Percentiles rank a stretch among this genome's conserved stretches.
phyloP scores from a whole-genome alignment of 2,888 invertebrate species.

The Rhabditoides inermis region DNA sequence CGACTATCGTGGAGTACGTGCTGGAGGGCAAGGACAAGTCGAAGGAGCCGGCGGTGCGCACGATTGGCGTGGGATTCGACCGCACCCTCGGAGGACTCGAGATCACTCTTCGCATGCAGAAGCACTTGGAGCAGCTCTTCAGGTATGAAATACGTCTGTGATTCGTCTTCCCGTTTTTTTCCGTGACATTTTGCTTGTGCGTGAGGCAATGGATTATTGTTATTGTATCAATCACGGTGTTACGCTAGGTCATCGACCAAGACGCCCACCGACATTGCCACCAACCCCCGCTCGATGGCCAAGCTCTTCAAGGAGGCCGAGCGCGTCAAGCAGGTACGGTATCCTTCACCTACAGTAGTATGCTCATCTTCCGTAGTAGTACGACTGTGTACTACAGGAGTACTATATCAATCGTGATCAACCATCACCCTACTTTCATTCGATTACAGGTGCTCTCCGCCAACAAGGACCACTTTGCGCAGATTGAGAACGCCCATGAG shows the following conservation, averaged over 20 bases:
- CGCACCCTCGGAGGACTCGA: slow-evolving; percentile 87
- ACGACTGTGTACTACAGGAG: no score
- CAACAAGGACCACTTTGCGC: slow-evolving; percentile 83
- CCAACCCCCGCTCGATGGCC: slow-evolving; percentile 77
- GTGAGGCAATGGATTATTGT: no score
- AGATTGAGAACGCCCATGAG: slow-evolving; percentile 84
- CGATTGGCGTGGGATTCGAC: slow-evolving; percentile 73
- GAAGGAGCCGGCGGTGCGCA: slow-evolving; percentile 29
- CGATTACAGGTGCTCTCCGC: slow-evolving; percentile 75
- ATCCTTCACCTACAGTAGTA: background rate
- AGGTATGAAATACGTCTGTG: background rate
- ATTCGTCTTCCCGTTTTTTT: slow-evolving; percentile 59
- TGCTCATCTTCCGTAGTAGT: background rate
- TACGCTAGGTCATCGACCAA: slow-evolving; percentile 72
- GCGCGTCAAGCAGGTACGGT: slow-evolving; percentile 71
- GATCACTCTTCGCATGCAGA: slow-evolving; percentile 71
- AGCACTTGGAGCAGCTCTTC: slow-evolving; percentile 20
- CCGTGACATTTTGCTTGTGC: no score
- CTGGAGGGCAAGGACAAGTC: slow-evolving; percentile 29
- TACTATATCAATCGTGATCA: no score
- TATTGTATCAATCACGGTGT: no score
- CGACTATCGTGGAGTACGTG: slow-evolving; percentile 24
- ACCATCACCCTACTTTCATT: no score
- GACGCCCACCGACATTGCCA: slow-evolving; percentile 28
- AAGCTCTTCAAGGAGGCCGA: slow-evolving; percentile 94